Evolutionary conservation across 2,113 vertebrate species (phyloP), one percentile per base, ranked within the genome.

Genomic region (Hippolais icterina): DNA sequence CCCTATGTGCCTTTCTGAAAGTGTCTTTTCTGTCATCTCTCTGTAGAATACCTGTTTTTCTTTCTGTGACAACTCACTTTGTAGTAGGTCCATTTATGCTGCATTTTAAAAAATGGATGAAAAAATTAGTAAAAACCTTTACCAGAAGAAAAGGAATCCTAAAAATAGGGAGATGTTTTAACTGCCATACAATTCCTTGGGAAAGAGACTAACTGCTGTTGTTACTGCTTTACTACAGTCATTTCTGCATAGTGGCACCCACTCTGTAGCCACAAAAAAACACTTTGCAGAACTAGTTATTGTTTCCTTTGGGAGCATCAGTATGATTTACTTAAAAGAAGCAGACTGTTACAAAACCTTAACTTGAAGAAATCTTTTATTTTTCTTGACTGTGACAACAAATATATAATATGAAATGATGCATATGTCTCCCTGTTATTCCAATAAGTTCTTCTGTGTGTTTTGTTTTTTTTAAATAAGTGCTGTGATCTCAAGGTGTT

Each of bases 11-110:
- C 37, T 94, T 89, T 50, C 35, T 22, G 91, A 93, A 97, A 71
- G 29, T 31, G 27, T 79, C 39, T 59, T 79, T 89, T 85, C 81
- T 95, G 23, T 91, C 76, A 91, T 76, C 37, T 71, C 79, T 87
- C 47, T 92, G 35, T 46, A 80, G 78, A 93, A 77, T 84, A 75
- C 12, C n/a, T 35, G 23, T 35, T 96, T 87, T 90, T 54, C 90
- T 96, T 96, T 78, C 86, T 12, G 12, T 96, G 77, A 88, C 87
- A 96, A 19, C 63, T 80, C 83, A 49, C 89, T 86, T 96, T 89
- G 63, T 80, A 78, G 68, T 56, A 72, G 60, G 87, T 78, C 79
- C 59, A 60, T 79, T 94, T 69, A 56, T 94, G n/a, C 54, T 44
- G 46, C 33, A 59, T 96, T 91, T 88, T 42, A 93, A 93, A 97